Evolutionary conservation across 2,888 invertebrate genomes (phyloP).

Genomic region (Octodonta nipae): DNA sequence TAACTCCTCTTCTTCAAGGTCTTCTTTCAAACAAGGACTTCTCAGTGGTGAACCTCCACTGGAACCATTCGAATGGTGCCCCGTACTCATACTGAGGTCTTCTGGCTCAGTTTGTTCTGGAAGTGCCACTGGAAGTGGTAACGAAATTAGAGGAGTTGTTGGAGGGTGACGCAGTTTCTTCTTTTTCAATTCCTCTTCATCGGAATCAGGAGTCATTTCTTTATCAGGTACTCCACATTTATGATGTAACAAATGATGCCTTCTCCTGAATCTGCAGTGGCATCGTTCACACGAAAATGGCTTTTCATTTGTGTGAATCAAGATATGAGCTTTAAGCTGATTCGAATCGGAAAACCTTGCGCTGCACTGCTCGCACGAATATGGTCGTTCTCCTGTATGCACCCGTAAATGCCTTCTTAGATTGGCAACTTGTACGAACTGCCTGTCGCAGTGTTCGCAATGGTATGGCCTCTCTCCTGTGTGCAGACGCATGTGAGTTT

Average conservation of each 20-base stretch:
- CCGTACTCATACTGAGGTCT: constrained; percentile 64
- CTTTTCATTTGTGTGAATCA: constrained; percentile 82
- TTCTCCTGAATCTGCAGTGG: constrained; percentile 61
- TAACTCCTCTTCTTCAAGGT: constrained; percentile 42
- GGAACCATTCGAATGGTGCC: constrained; percentile 38
- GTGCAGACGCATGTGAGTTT: constrained; percentile 83
- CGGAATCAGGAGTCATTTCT: constrained; percentile 22
- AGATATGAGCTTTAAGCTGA: constrained; percentile 76
- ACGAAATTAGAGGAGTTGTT: constrained; percentile 30
- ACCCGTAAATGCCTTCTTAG: constrained; percentile 76
- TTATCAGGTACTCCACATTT: constrained; percentile 49
- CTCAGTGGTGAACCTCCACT: constrained; percentile 35
- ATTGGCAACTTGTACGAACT: constrained; percentile 89
- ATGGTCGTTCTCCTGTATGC: constrained; percentile 84
- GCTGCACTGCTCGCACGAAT: constrained; percentile 73
- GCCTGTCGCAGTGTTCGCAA: constrained; percentile 80
- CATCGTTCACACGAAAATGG: constrained; percentile 74
- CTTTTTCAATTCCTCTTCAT: constrained; percentile 20
- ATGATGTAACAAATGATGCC: constrained; percentile 76
- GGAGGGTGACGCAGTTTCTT: constrained; percentile 33
- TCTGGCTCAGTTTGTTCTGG: constrained; percentile 88
- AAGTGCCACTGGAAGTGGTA: constrained; percentile 29
- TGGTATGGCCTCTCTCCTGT: constrained; percentile 89
- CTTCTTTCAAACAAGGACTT: constrained; percentile 35
- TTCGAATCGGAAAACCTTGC: constrained; percentile 84